Base-by-base conservation (phyloP, 2,888 invertebrate genomes). In the Drosophila lutescens region DNA sequence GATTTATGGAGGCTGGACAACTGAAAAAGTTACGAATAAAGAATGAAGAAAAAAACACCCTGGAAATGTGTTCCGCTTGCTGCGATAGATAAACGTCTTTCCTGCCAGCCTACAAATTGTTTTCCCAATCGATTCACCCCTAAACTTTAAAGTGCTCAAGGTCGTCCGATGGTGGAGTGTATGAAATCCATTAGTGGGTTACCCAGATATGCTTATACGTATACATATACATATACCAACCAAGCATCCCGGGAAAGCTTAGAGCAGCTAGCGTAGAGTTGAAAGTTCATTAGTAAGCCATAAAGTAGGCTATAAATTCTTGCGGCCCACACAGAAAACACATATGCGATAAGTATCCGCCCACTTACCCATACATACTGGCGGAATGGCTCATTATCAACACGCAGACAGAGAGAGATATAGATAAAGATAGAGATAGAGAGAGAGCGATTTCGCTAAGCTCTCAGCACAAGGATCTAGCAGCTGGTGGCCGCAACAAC, bases 211-310 rank as follows among this genome's bases (percentile, higher is more conserved):
- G 30, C 1, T 30, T 30, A 41, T 10, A 17, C 17, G n/a, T 30
- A 30, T 26, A 4, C 36, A 9, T 46, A 30, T 12, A 57, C 13
- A 15, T 20, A 23, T 12, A 34, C 9, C 30, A 17, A 20, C 7
- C 43, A 9, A 40, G 26, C 12, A 44, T 5, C 30, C 32, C n/a
- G 23, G 54, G 49, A 41, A 47, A 43, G 55, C 67, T 26, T 30
- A 30, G 8, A 30, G 6, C 30, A 8, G 17, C 47, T 17, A 44
- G 41, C 58, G 50, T 63, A 73, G 85, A 87, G 83, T 80, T 86
- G 89, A 88, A 83, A 83, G 83, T 83, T 83, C 83, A 83, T 83
- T 83, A 83, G 89, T 83, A 83, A 88, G 87, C 83, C 89, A 80
- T 86, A 83, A 88, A 86, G 88, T 68, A 80, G 86, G 86, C 83